Conservation (phyloP, 2,113 vertebrate species). For the Helogale parvula region DNA sequence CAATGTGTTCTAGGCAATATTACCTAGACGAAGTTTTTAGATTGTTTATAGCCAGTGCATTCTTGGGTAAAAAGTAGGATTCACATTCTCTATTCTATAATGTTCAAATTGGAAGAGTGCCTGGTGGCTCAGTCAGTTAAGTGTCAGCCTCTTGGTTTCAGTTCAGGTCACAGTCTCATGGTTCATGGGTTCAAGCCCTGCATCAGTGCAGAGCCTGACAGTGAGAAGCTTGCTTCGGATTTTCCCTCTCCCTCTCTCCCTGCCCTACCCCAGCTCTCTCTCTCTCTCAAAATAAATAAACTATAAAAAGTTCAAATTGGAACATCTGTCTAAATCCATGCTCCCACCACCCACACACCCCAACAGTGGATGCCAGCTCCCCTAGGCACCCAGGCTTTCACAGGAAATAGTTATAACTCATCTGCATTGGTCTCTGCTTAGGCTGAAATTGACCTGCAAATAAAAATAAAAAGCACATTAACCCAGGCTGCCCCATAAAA, state of each 20-base stretch:
- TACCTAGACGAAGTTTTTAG: neutral
- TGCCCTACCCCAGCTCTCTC: too few species aligned
- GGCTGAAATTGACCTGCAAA: slow-evolving; percentile 5
- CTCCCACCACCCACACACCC: neutral
- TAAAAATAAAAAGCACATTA: slow-evolving; percentile 49
- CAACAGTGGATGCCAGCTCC: neutral
- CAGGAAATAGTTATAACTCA: neutral
- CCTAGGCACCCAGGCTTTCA: neutral
- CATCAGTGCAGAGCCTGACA: too few species aligned
- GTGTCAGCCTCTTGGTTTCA: too few species aligned
- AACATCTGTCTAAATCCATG: neutral
- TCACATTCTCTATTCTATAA: neutral
- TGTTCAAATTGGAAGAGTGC: neutral
- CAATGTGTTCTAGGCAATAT: neutral
- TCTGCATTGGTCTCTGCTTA: neutral
- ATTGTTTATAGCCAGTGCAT: neutral
- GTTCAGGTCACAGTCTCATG: too few species aligned
- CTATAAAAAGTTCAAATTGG: neutral
- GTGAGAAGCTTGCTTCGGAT: too few species aligned
- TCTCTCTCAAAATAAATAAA: too few species aligned
- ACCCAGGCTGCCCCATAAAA: neutral
- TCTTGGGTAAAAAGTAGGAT: neutral
- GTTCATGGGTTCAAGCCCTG: too few species aligned
- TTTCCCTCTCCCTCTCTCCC: too few species aligned
- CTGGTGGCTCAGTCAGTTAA: too few species aligned